These are phyloP conservation scores for Saccostrea cuccullata DNA, from an alignment of 1,140 invertebrate species.

Conservation along the genomic window DNA sequence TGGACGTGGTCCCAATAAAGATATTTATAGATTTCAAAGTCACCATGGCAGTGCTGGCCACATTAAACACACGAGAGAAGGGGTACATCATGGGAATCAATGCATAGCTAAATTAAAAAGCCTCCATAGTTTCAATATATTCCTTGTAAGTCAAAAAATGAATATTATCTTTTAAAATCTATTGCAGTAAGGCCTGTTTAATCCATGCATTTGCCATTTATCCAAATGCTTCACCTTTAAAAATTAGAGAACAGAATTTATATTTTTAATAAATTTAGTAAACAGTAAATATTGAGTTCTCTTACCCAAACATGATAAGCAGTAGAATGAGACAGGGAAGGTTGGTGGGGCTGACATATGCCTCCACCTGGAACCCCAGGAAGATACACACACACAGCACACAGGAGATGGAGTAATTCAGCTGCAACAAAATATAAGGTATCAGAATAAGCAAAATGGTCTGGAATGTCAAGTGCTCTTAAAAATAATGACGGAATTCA, in stretches of 20 bases:
- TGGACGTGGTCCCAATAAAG: conserved; percentile 84
- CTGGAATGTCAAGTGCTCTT: too few species aligned
- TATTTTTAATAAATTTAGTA: too few species aligned
- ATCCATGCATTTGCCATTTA: too few species aligned
- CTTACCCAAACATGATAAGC: conserved; percentile 84
- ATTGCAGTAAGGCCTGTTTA: too few species aligned
- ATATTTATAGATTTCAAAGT: conserved; percentile 85
- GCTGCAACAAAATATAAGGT: conserved; percentile 72
- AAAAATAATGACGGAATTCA: neutral
- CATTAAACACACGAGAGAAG: conserved; percentile 82
- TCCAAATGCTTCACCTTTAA: too few species aligned
- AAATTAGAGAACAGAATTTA: too few species aligned
- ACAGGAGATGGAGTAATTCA: conserved; percentile 82
- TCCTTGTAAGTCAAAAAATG: too few species aligned
- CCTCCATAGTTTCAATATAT: too few species aligned
- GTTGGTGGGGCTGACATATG: conserved; percentile 81
- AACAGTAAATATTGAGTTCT: too few species aligned
- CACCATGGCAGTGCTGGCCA: conserved; percentile 86
- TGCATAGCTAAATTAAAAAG: conserved; percentile 78
- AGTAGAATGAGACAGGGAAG: conserved; percentile 79
- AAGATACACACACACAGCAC: conserved; percentile 81
- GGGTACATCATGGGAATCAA: conserved; percentile 84
- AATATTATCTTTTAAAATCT: too few species aligned
- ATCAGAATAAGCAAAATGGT: neutral
- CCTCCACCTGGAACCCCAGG: conserved; percentile 81